phyloP scores from a whole-genome alignment of 2,888 invertebrate species.

The Sesamia inferens region DNA sequence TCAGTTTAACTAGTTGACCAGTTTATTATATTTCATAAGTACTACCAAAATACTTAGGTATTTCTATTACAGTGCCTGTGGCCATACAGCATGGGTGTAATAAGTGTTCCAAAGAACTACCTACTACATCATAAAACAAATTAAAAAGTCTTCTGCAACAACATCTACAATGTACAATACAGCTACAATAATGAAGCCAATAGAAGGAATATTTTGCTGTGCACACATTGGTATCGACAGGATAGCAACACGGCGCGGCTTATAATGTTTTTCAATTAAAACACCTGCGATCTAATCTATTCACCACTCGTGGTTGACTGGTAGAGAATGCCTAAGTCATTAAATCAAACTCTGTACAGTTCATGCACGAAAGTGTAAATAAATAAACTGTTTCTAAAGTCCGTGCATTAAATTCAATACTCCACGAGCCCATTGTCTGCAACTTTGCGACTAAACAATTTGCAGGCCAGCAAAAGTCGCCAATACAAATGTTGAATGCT shows the following conservation, averaged over 20 bases:
- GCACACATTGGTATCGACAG: neutral
- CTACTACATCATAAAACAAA: no score
- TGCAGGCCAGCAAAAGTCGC: slow-evolving; percentile 43
- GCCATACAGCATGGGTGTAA: neutral
- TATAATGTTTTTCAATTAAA: no score
- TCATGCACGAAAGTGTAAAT: no score
- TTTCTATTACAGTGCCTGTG: neutral
- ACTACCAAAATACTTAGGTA: neutral
- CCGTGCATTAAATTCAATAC: slow-evolving; percentile 19
- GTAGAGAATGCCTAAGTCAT: no score
- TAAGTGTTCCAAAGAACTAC: neutral
- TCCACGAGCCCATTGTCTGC: slow-evolving; percentile 32
- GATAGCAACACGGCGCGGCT: neutral
- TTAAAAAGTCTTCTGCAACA: neutral
- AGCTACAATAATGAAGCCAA: neutral
- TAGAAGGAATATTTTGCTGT: neutral
- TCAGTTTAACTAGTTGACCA: no score
- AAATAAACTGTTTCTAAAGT: neutral
- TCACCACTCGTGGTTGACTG: no score
- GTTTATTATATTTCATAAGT: neutral
- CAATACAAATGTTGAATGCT: slow-evolving; percentile 43
- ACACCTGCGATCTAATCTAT: no score
- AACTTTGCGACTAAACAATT: slow-evolving; percentile 51
- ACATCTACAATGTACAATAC: slow-evolving; percentile 19
- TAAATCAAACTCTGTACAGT: no score